These are phyloP conservation scores for Philypnodon macrostomus DNA, from an alignment of 2,797 vertebrate genomes.

Conservation along the genomic window DNA sequence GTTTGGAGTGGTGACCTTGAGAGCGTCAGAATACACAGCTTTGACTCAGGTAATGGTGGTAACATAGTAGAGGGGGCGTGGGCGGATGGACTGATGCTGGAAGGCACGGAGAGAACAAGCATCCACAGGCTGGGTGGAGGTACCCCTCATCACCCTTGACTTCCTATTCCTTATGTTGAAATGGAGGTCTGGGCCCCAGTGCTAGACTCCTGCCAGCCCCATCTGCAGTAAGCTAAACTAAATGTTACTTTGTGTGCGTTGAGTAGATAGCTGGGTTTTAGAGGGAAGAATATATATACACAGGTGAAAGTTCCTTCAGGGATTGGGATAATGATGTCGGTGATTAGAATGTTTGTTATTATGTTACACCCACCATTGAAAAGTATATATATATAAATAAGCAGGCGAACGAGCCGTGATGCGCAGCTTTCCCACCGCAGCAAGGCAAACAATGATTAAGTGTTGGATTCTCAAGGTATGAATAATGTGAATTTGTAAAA, in stretches of 20 bases:
- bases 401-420: too few relatives aligned
- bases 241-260: slow-evolving; percentile 22
- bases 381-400: slow-evolving; percentile 53
- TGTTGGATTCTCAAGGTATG: slow-evolving; percentile 34
- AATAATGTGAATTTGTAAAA: slow-evolving; percentile 49
- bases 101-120: slow-evolving; percentile 16
- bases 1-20: slow-evolving; percentile 74
- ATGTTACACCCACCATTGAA: slow-evolving; percentile 46
- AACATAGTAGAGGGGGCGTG: slow-evolving; percentile 35
- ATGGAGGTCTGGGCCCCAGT: slow-evolving; percentile 52
- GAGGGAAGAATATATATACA: slow-evolving; percentile 30
- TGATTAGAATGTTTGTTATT: slow-evolving; percentile 70
- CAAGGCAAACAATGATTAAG: slow-evolving; percentile 41
- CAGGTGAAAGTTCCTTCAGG: slow-evolving; percentile 54
- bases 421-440: slow-evolving; percentile 30
- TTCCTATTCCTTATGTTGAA: slow-evolving; percentile 53
- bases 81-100: slow-evolving; percentile 41
- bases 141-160: slow-evolving; percentile 42
- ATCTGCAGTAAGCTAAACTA: slow-evolving; percentile 48
- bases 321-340: slow-evolving; percentile 68
- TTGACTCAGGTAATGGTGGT: slow-evolving; percentile 63
- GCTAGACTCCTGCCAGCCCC: slow-evolving; percentile 43
- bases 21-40: slow-evolving; percentile 42
- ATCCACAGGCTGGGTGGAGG: slow-evolving; percentile 14
- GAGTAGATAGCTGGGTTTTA: slow-evolving; percentile 36